Base-by-base conservation (phyloP, 2,113 vertebrate species). In the Tachuris rubrigastra region DNA sequence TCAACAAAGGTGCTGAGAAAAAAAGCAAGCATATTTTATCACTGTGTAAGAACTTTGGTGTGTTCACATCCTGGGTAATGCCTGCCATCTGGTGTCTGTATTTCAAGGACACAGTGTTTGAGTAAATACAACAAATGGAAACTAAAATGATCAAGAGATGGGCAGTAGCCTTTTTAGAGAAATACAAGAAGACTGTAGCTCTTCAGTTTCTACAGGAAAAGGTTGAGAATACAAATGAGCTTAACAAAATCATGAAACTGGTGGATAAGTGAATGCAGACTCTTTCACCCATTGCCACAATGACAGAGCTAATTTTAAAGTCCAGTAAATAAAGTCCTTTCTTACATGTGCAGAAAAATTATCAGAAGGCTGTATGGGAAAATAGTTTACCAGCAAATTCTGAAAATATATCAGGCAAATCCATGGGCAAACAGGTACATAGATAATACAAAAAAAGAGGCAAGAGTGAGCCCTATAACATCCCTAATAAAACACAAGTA, bases 21-120 rank as follows among this genome's bases (percentile, higher is more conserved):
- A 59, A 62, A 88, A 52, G 5, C 3, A 84, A 9, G 22, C 2
- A 5, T 62, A 44, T 41, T 87, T 72, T 72, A 50, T 20, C 10
- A 52, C 22, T 10, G 3, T 66, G 14, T 25, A 65, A 68, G 55
- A 75, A 21, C 5, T 22, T 59, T n/a, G 2, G 3, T 73, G 16
- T 46, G 11, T 28, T 85, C 7, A 27, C 0, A 0, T 49, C 41
- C 41, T 60, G 16, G 59, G 6, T 63, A 72, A 59, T 21, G 11
- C 1, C 7, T 71, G 23, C 33, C 5, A 8, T 73, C 30, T 82
- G 19, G 17, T 52, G 24, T 78, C 50, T 63, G 1, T 42, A 47
- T 52, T 78, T 77, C 56, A 91, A 81, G 14, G 17, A 63, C 12
- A 33, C 2, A 6, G 10, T 44, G 8, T 73, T 66, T 46, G 56